phyloP scores from a whole-genome alignment of 1,140 invertebrate genomes.

The Oncopeltus fasciatus region DNA sequence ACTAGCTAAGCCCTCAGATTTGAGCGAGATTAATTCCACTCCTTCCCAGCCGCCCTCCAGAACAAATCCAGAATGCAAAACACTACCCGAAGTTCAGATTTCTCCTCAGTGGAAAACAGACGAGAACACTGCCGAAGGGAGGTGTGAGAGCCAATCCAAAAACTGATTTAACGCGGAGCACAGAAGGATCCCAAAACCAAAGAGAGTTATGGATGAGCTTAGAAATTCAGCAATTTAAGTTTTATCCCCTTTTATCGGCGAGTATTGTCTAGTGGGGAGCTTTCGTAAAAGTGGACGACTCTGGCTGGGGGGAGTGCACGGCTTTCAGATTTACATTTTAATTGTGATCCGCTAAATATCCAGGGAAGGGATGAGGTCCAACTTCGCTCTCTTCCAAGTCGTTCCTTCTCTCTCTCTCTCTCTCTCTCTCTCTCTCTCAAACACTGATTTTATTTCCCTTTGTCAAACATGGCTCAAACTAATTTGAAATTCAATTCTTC shows the following conservation, averaged over 20 bases:
- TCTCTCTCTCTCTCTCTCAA: not conserved
- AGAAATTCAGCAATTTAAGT: slow-evolving; percentile 11
- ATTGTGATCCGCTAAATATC: slow-evolving; percentile 12
- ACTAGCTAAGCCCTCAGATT: no score
- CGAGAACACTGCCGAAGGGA: no score
- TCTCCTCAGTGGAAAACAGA: no score
- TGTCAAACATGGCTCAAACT: slow-evolving; percentile 17
- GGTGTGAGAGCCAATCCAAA: not conserved
- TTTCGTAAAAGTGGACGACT: no score
- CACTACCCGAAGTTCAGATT: no score
- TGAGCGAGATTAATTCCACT: no score
- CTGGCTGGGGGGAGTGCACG: no score
- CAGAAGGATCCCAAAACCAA: not conserved
- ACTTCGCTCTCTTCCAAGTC: no score
- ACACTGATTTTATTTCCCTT: slow-evolving; percentile 18
- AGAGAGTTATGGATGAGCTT: not conserved
- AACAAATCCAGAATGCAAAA: no score
- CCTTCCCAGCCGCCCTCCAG: no score
- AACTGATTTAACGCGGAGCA: not conserved
- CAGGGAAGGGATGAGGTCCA: no score
- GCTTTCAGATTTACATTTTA: slow-evolving; percentile 11
- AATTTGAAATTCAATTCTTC: slow-evolving; percentile 19
- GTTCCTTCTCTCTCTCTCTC: no score
- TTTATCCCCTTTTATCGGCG: slow-evolving; percentile 9
- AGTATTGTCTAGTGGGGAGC: not conserved